Conservation (phyloP, 1,140 invertebrate species). For the Ladona fulva region DNA sequence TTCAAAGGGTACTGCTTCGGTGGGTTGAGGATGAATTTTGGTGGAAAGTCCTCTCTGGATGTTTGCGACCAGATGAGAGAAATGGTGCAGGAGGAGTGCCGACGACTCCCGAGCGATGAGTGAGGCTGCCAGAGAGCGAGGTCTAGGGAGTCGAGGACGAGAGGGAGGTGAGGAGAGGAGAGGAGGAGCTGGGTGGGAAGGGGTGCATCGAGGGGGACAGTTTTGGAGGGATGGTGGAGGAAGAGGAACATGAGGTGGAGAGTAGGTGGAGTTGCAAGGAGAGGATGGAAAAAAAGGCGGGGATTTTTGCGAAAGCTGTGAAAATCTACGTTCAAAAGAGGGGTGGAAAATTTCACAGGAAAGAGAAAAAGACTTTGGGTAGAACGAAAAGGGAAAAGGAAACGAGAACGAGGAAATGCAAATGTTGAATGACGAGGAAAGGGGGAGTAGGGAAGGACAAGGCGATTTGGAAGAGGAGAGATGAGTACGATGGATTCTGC, state of each 20-base stretch:
- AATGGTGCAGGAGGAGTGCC: not conserved
- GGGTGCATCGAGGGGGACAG: not conserved
- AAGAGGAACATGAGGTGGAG: not conserved
- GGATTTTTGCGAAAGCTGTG: too few species aligned
- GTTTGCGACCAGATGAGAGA: not conserved
- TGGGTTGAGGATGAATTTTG: too few species aligned
- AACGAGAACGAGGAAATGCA: not conserved
- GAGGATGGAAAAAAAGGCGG: too few species aligned
- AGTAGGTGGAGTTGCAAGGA: not conserved
- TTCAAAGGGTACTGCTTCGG: too few species aligned
- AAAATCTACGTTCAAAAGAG: not conserved
- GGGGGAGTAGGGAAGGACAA: not conserved
- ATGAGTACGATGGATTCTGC: not conserved
- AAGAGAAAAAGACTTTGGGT: not conserved
- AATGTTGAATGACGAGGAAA: not conserved
- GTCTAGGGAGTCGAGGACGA: not conserved
- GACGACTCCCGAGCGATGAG: not conserved
- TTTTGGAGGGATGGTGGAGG: not conserved
- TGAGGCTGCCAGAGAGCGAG: not conserved
- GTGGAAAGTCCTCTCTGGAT: too few species aligned
- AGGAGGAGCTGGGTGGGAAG: not conserved
- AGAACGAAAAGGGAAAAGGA: too few species aligned
- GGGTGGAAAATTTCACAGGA: not conserved
- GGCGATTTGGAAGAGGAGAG: not conserved
- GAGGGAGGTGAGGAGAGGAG: not conserved